Base-by-base conservation (phyloP, 2,888 invertebrate species). In the Aphodius granarius region DNA sequence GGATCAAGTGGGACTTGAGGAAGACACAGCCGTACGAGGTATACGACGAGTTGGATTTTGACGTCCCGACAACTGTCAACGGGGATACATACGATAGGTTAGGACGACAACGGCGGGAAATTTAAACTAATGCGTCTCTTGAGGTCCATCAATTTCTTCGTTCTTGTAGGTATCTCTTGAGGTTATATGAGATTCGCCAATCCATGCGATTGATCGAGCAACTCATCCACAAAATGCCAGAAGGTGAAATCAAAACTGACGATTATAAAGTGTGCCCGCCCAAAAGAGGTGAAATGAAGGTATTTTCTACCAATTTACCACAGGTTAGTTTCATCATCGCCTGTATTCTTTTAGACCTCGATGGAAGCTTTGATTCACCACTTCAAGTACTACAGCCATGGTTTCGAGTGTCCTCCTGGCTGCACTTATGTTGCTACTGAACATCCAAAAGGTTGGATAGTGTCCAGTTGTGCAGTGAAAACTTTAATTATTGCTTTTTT, bases 341-440 rank as follows among this genome's bases (percentile, higher is more conserved):
- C 74, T 68, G 76, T 19, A 71, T 73, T 72, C 73, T 80, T 79
- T 70, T 65, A 85, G 88, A 92, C 90, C 3, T 91, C 91, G 5
- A 97, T 96, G 96, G 96, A 97, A 86, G 91, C 94, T 0, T 87
- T 96, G 66, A 97, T 97, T 82, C 96, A 97, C 86, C 96, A 97
- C 84, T 96, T 97, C 86, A 97, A 97, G 85, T 89, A 94, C 77
- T 97, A 93, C 85, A 93, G 0, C 93, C 94, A 86, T n/a, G 97
- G 96, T 0, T 94, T 92, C 85, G 89, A 90, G 22, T 96, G 97
- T 19, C 96, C 97, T 0, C 94, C 97, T 17, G 97, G 97, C 0
- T 86, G 90, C 2, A 95, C 95, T 0, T 97, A 96, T 83, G 93
- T 93, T 0, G 90, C 92, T 21, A 89, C 92, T 2, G 97, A 97